phyloP scores from a whole-genome alignment of 2,113 vertebrate genomes.

The Syrrhaptes paradoxus region DNA sequence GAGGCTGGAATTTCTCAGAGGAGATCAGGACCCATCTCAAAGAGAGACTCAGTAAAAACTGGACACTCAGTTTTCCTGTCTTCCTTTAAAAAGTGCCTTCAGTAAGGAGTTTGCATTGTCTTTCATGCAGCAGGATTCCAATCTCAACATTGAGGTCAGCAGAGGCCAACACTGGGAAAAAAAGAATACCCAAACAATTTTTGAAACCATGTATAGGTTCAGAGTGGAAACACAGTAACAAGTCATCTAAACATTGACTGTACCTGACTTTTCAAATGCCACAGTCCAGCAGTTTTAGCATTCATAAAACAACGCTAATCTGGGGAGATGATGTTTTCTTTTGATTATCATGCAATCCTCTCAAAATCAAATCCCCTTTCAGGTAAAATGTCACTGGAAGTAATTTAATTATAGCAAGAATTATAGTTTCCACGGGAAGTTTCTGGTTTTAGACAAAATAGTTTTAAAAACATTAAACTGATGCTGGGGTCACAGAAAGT shows the following conservation, averaged over 20 bases:
- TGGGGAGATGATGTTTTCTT: conserved; percentile 35
- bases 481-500: background rate
- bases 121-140: background rate
- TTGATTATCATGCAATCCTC: conserved; percentile 26
- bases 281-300: background rate
- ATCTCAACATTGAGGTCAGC: background rate
- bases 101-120: background rate
- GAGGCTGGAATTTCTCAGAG: background rate
- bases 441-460: conserved; percentile 1
- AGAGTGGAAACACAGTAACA: background rate
- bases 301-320: conserved; percentile 39
- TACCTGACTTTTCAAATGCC: conserved; percentile 26
- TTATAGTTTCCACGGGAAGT: background rate
- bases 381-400: conserved; percentile 50
- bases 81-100: background rate
- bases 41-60: background rate
- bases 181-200: background rate
- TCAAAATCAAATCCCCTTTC: conserved; percentile 5
- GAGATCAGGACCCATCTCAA: background rate
- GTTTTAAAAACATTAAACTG: background rate
- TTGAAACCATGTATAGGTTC: background rate
- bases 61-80: background rate
- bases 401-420: conserved; percentile 12
- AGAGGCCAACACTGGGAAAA: background rate
- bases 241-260: background rate